Percentiles rank a stretch among this genome's conserved stretches.
Conservation (phyloP, 2,888 invertebrate species). For the Platycnemis pennipes region DNA sequence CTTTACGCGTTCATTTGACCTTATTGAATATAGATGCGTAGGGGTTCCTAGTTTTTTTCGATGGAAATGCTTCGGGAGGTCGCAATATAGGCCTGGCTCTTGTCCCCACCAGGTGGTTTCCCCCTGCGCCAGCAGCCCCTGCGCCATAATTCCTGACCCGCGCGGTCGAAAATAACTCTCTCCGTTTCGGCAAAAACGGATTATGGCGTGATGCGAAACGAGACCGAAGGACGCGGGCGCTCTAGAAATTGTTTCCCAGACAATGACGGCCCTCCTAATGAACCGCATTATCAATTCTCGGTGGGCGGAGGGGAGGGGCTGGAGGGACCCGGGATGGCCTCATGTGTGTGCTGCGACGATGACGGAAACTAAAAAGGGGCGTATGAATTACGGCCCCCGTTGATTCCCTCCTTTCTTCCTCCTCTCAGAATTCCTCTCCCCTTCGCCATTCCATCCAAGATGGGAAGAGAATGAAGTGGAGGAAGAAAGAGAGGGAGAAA, state of each 20-base stretch:
- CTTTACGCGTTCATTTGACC: too few species aligned
- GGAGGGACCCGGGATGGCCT: not conserved
- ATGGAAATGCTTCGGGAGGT: too few species aligned
- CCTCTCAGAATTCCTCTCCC: not conserved
- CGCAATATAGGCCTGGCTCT: too few species aligned
- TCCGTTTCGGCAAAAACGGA: conserved; percentile 28
- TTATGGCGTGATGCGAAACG: conserved; percentile 23
- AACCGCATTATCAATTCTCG: conserved; percentile 31
- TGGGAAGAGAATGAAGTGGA: conserved; percentile 5
- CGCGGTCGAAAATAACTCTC: not conserved
- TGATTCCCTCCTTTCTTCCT: not conserved
- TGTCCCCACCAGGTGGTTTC: too few species aligned
- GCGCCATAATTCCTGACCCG: not conserved
- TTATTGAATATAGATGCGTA: too few species aligned
- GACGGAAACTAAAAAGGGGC: not conserved
- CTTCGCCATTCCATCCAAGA: not conserved
- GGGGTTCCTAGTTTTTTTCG: too few species aligned
- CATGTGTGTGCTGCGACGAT: not conserved
- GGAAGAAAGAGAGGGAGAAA: not conserved
- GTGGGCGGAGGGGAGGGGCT: conserved; percentile 17
- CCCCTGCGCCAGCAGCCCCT: not conserved
- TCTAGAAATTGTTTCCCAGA: conserved; percentile 13
- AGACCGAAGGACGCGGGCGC: not conserved
- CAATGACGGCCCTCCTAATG: conserved; percentile 8
- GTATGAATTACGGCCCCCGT: conserved; percentile 7